Evolutionary conservation across 2,797 vertebrate species (phyloP).

Genomic region (Clarias fuscus): DNA sequence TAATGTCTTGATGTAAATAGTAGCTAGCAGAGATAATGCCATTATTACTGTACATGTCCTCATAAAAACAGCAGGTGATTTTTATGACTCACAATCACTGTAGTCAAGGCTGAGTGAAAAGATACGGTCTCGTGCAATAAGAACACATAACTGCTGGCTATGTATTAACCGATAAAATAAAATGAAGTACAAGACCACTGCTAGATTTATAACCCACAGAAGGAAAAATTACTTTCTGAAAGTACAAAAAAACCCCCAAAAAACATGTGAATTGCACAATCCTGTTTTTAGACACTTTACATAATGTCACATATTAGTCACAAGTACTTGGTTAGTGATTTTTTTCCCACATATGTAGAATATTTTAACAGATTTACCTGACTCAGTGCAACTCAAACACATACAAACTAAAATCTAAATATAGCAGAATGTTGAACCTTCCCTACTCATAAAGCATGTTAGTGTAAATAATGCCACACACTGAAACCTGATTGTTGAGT

Average conservation of each 20-base stretch:
- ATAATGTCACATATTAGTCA: not conserved
- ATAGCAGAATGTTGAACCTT: not conserved
- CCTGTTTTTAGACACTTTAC: not conserved
- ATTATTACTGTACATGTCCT: not conserved
- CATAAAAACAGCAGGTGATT: not conserved
- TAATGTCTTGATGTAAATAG: not conserved
- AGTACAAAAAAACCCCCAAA: not conserved
- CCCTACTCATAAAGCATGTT: not conserved
- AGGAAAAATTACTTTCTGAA: not conserved
- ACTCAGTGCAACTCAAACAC: not conserved
- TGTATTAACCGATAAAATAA: not conserved
- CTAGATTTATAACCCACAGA: not conserved
- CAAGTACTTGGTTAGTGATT: not conserved
- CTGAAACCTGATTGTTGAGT: conserved; percentile 8
- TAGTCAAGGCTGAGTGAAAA: not conserved
- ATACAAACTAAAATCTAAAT: conserved; percentile 1
- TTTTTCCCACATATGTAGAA: no score
- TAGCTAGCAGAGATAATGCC: not conserved
- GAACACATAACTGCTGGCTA: not conserved
- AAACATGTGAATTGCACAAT: not conserved
- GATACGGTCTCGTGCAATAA: not conserved
- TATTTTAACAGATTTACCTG: not conserved
- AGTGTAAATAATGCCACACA: not conserved
- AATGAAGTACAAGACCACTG: not conserved
- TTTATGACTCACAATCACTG: not conserved